phyloP scores from a whole-genome alignment of 2,113 vertebrate species.

The Indri indri region DNA sequence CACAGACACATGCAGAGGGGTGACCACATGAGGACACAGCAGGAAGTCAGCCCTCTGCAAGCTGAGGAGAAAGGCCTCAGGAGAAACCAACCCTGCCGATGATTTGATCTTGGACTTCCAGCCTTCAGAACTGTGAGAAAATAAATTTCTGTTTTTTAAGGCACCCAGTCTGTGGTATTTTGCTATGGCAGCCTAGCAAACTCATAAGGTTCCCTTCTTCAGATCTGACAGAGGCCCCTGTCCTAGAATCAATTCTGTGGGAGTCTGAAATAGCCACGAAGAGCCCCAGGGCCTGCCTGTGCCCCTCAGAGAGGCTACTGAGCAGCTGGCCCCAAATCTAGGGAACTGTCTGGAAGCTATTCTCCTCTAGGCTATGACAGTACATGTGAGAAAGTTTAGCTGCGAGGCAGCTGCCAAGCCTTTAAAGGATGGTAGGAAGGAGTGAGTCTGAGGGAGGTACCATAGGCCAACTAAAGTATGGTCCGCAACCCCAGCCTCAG shows the following conservation, averaged over 20 bases:
- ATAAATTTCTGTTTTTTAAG: not conserved
- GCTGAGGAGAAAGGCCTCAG: not conserved
- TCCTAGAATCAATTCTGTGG: not conserved
- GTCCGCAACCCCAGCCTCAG: not conserved
- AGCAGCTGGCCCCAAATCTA: not conserved
- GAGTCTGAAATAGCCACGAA: not conserved
- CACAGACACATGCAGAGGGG: not conserved
- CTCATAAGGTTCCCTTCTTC: not conserved
- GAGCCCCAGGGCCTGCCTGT: too few relatives aligned
- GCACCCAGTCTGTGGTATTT: not conserved
- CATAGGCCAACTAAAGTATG: not conserved
- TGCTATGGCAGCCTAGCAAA: not conserved
- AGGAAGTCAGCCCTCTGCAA: not conserved
- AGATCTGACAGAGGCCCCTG: not conserved
- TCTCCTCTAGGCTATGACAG: not conserved
- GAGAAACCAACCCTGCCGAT: not conserved
- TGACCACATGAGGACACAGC: not conserved
- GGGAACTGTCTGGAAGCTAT: not conserved
- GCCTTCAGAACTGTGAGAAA: not conserved
- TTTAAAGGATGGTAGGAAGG: not conserved
- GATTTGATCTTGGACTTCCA: too few relatives aligned
- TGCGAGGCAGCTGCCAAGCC: not conserved
- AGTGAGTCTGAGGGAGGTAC: not conserved
- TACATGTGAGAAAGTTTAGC: not conserved
- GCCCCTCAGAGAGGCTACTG: not conserved